Evolutionary conservation across 2,113 vertebrate species (phyloP).

Genomic region (Physeter macrocephalus): DNA sequence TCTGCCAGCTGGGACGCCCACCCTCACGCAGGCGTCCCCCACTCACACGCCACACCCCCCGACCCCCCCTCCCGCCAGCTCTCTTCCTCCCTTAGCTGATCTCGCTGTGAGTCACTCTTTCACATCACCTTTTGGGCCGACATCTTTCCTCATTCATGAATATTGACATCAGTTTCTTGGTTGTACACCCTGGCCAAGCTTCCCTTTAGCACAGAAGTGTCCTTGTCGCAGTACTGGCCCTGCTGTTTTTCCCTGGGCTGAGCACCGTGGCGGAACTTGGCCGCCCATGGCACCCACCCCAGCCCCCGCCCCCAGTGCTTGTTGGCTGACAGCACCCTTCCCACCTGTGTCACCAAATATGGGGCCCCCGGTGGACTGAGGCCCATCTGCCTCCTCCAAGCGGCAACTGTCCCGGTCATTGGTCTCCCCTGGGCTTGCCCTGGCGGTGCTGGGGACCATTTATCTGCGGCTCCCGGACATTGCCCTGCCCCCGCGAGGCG

Average conservation of each 20-base stretch:
- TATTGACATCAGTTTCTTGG: background rate
- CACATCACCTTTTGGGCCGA: background rate
- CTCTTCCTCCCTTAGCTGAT: background rate
- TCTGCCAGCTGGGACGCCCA: accelerated
- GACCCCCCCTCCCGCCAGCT: too few species aligned
- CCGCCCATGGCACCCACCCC: background rate
- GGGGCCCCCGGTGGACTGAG: background rate
- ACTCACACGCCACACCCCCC: accelerated
- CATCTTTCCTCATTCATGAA: background rate
- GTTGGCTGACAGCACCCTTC: background rate
- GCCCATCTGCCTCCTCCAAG: background rate
- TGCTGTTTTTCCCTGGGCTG: background rate
- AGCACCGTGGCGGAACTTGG: background rate
- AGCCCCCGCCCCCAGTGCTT: background rate
- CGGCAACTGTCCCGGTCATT: background rate
- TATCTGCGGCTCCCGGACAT: background rate
- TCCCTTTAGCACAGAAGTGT: background rate
- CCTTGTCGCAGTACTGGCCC: accelerated
- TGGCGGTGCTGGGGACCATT: background rate
- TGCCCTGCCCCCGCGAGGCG: background rate
- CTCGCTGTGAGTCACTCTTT: background rate
- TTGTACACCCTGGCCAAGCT: background rate
- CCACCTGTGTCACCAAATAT: background rate
- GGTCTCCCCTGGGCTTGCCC: background rate
- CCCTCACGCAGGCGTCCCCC: accelerated